Evolutionary conservation across 2,797 vertebrate genomes (phyloP).

Genomic region (Pipistrellus kuhlii): DNA sequence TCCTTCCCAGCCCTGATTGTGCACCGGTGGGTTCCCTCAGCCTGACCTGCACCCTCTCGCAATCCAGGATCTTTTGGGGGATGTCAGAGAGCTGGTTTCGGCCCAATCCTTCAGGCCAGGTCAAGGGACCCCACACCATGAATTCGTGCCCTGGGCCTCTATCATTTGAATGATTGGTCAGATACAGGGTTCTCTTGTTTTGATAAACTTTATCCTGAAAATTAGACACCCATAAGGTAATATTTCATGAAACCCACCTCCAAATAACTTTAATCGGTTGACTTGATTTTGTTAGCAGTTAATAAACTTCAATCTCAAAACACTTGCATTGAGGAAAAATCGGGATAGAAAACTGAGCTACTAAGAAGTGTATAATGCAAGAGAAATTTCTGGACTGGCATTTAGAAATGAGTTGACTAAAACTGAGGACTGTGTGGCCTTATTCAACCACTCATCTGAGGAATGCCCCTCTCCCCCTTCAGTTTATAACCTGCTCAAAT

Average conservation of each 20-base stretch:
- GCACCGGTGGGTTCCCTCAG: too few species aligned
- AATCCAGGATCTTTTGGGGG: too few species aligned
- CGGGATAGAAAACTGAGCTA: background rate
- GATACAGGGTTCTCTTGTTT: background rate
- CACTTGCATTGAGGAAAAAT: background rate
- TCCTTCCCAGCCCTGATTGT: too few species aligned
- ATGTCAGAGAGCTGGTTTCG: too few species aligned
- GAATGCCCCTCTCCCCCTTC: background rate
- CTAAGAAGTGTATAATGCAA: background rate
- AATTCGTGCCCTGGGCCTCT: too few species aligned
- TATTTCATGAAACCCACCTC: background rate
- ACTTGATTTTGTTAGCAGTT: background rate
- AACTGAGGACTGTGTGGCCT: background rate
- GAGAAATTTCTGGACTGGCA: background rate
- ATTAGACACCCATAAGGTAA: background rate
- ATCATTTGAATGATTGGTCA: background rate
- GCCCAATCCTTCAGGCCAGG: too few species aligned
- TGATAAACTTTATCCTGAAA: background rate
- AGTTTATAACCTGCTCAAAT: conserved; percentile 8
- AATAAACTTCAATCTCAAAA: background rate
- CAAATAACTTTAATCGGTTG: background rate
- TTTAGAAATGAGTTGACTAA: conserved; percentile 8
- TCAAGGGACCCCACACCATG: too few species aligned
- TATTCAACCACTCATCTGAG: background rate
- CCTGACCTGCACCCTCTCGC: too few species aligned